A percentile compares a stretch with the other conserved stretches of the same genome.
Conservation (phyloP, 2,888 invertebrate species). For the Eupithecia centaureata region DNA sequence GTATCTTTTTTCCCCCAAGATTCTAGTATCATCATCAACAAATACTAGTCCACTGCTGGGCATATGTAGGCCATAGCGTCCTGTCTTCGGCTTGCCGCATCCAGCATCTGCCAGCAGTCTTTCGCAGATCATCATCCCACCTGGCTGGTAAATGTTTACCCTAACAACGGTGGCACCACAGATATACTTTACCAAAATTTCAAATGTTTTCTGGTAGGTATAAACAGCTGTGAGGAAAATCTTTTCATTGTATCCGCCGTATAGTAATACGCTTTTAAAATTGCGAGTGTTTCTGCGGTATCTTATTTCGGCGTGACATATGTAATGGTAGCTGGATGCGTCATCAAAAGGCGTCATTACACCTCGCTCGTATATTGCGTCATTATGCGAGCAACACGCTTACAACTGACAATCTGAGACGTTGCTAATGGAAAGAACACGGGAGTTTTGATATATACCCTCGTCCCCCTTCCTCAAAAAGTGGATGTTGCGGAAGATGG, state of each 20-base stretch:
- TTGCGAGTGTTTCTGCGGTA: slow-evolving; percentile 47
- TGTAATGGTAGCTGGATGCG: slow-evolving; percentile 63
- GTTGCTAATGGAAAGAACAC: slow-evolving; percentile 79
- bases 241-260: slow-evolving; percentile 18
- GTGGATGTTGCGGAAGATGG: slow-evolving; percentile 58
- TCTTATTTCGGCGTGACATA: slow-evolving; percentile 68
- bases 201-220: neutral
- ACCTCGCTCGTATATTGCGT: slow-evolving; percentile 55
- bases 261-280: slow-evolving; percentile 19
- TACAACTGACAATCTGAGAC: slow-evolving; percentile 76
- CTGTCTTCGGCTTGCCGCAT: too few relatives aligned
- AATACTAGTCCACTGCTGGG: too few relatives aligned
- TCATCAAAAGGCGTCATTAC: slow-evolving; percentile 62
- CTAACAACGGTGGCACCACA: too few relatives aligned
- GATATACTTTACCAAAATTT: neutral
- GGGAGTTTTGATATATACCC: slow-evolving; percentile 76
- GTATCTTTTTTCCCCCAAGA: slow-evolving; percentile 54
- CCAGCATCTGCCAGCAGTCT: too few relatives aligned
- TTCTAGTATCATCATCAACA: too few relatives aligned
- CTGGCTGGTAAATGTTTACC: too few relatives aligned
- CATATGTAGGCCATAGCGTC: too few relatives aligned
- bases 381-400: slow-evolving; percentile 71
- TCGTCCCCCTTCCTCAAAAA: slow-evolving; percentile 65
- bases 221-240: neutral
- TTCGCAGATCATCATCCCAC: too few relatives aligned